Evolutionary conservation across 2,113 vertebrate species (phyloP).

Genomic region (Axis porcinus): DNA sequence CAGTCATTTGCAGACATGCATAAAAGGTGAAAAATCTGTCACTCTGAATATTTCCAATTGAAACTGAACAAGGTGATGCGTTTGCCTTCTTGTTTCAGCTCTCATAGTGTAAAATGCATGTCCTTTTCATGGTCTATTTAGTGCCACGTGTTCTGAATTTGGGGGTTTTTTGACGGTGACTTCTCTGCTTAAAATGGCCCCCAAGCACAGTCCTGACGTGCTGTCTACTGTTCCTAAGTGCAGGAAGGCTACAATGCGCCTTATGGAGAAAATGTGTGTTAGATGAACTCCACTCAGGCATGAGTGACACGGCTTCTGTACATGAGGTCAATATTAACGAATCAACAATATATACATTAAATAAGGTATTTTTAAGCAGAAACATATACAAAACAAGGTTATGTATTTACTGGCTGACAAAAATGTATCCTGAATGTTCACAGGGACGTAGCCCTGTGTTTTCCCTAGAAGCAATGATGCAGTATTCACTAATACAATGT

Average conservation of each 20-base stretch:
- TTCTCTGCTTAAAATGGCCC: background rate
- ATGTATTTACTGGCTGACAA: background rate
- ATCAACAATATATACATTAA: background rate
- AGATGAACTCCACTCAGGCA: background rate
- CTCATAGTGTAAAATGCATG: background rate
- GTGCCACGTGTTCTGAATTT: background rate
- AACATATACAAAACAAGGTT: background rate
- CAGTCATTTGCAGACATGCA: background rate
- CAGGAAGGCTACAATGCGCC: background rate
- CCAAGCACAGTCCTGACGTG: background rate
- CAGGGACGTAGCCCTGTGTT: background rate
- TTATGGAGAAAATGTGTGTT: background rate
- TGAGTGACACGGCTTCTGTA: background rate
- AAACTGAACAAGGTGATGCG: background rate
- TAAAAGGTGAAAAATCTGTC: background rate
- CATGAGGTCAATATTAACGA: background rate
- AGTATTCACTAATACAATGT: background rate
- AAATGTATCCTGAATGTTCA: background rate
- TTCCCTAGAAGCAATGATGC: background rate
- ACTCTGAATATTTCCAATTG: background rate
- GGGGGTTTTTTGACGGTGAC: background rate
- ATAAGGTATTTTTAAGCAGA: background rate
- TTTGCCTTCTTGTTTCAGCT: background rate
- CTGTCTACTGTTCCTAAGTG: background rate
- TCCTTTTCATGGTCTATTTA: background rate